Conservation (phyloP, 2,113 vertebrate genomes). For the Eudyptes chrysolophus region DNA sequence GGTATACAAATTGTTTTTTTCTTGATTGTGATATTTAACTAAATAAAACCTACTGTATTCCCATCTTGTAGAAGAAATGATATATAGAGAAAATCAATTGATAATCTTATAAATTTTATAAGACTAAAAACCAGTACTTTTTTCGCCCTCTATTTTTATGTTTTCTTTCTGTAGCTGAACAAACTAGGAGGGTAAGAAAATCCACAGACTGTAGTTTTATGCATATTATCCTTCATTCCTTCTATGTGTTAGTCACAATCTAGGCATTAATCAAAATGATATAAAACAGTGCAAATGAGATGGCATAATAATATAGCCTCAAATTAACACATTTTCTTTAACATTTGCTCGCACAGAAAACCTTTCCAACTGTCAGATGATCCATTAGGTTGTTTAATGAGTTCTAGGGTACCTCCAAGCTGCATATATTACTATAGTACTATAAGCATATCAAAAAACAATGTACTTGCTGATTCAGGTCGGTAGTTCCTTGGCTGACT, state of each 20-base stretch:
- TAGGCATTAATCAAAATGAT: constrained; percentile 30
- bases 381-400: constrained; percentile 37
- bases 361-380: constrained; percentile 31
- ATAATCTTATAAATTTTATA: background rate
- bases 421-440: background rate
- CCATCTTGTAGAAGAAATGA: background rate
- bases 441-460: background rate
- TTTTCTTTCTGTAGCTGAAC: background rate
- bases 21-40: background rate
- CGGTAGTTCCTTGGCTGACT: background rate
- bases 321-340: constrained; percentile 36
- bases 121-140: background rate
- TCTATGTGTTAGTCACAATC: background rate
- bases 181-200: background rate
- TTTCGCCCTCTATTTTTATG: background rate
- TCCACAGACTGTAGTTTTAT: background rate
- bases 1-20: background rate
- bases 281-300: constrained; percentile 46
- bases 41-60: background rate
- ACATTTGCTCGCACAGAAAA: background rate
- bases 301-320: constrained; percentile 4
- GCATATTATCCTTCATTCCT: background rate
- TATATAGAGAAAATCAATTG: background rate
- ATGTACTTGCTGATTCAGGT: background rate
- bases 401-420: background rate